phyloP scores from a whole-genome alignment of 2,113 vertebrate genomes.

The Nyctibius bracteatus region DNA sequence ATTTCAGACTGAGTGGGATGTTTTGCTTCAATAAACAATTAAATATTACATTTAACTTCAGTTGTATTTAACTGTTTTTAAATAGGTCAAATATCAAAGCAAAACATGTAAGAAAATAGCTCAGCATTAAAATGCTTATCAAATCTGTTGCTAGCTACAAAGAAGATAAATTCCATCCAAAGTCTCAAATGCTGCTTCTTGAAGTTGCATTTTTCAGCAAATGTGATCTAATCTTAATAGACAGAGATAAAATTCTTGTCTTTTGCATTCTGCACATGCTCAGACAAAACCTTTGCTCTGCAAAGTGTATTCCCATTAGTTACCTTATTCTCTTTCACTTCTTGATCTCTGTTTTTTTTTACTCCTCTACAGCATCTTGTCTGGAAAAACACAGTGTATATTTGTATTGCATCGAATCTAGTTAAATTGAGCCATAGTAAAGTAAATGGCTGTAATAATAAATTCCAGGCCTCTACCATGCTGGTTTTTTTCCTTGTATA shows the following conservation, averaged over 20 bases:
- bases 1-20: neutral
- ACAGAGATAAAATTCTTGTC: neutral
- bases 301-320: neutral
- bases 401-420: neutral
- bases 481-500: accelerated
- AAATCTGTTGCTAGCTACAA: neutral
- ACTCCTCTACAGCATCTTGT: neutral
- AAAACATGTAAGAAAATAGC: neutral
- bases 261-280: neutral
- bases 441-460: neutral
- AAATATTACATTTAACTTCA: neutral
- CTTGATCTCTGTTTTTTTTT: neutral
- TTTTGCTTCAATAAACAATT: neutral
- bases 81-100: neutral
- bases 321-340: neutral
- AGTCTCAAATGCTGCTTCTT: neutral
- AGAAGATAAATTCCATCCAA: neutral
- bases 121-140: neutral
- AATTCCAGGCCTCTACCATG: neutral
- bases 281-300: neutral
- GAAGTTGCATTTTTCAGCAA: neutral
- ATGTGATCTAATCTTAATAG: neutral
- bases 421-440: neutral
- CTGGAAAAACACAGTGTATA: neutral
- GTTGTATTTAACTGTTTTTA: neutral